These are phyloP conservation scores for Drosophila mayaguana DNA, from an alignment of 2,888 invertebrate species.

Conservation along the genomic window DNA sequence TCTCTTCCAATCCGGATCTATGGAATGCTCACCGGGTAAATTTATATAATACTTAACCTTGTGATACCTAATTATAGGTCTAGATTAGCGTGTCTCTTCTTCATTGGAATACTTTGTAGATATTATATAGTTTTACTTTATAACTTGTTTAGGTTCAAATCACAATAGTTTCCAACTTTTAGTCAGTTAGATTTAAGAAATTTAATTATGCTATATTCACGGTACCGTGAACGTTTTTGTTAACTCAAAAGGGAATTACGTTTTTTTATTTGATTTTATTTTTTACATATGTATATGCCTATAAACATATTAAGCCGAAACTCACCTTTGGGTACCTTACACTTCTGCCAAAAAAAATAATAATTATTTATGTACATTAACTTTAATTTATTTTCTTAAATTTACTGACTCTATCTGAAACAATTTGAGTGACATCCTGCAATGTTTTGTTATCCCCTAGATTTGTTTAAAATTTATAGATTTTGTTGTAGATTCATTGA, in stretches of 20 bases:
- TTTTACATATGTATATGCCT: neutral
- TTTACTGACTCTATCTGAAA: neutral
- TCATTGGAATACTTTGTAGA: neutral
- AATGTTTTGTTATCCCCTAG: neutral
- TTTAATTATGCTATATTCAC: neutral
- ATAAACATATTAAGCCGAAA: neutral
- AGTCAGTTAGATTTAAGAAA: neutral
- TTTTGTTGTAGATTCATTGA: neutral
- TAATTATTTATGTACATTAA: neutral
- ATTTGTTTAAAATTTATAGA: neutral
- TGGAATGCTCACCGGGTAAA: conserved; percentile 52
- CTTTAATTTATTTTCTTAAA: neutral
- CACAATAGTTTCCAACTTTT: neutral
- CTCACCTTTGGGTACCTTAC: conserved; percentile 3
- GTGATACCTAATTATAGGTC: neutral
- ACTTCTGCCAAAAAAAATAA: conserved; percentile 22
- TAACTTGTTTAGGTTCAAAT: neutral
- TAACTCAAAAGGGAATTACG: neutral
- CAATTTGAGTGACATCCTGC: neutral
- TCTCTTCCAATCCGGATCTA: conserved; percentile 34
- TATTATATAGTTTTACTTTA: neutral
- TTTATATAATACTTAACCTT: neutral
- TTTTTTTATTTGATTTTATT: neutral
- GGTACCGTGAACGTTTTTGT: no score
- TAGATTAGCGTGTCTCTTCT: neutral